Base-by-base conservation (phyloP, 1,140 invertebrate genomes). In the Tenebrio molitor region DNA sequence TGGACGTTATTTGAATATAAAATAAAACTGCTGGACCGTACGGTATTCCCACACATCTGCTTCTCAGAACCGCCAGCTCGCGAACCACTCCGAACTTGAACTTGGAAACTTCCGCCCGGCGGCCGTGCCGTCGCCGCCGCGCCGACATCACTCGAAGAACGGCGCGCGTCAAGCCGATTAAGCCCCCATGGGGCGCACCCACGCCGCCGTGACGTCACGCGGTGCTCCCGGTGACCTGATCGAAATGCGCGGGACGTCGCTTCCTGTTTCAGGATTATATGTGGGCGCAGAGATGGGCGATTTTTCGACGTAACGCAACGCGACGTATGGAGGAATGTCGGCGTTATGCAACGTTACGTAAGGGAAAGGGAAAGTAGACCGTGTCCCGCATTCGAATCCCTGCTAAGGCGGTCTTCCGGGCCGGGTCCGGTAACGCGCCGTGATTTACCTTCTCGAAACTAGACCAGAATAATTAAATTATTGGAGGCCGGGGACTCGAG, bases 351-450 rank as follows among this genome's bases (percentile, higher is more conserved):
- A 78, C 46, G 64, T 78, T 78, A 78, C 75, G 77, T 78, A 78
- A 78, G 71, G 77, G 75, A 78, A 78, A 78, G 74, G 75, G 77
- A 78, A 78, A 78, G 77, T 78, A 78, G 77, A 77, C 72, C 77
- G 77, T 71, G 77, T 73, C 77, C 77, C 75, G 75, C 77, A 78
- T 78, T 78, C 75, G 74, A 67, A 78, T 77, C 75, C 71, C 65
- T 68, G 71, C 63, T 34, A 41, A 46, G 68, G 29, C 29, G 23
- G 17, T 75, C 76, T 77, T 75, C 74, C 74, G 76, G 74, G 71
- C 66, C 33, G 67, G 21, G 36, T 34, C 64, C 50, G 50, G 50
- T 58, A 58, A 58, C 21, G 50, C 50, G 42, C 64, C 25, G 64
- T 66, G 64, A 66, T 66, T 66, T 66, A 66, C 64, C 64, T 25